These are phyloP conservation scores for Peromyscus leucopus DNA, from an alignment of 2,113 vertebrate genomes.

Conservation along the genomic window DNA sequence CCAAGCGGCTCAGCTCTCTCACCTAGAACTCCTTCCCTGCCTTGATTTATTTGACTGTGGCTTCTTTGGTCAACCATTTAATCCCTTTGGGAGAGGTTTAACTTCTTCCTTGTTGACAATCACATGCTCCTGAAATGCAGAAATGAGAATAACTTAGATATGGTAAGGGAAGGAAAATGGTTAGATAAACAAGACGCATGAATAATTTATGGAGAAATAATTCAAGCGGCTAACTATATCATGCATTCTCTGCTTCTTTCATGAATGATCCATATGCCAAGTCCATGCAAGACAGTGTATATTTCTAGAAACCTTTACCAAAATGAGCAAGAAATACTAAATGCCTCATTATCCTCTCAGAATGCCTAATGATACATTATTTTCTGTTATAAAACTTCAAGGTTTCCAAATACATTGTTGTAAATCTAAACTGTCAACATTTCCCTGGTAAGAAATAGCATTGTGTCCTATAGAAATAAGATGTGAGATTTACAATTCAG, in stretches of 20 bases:
- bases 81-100: slow-evolving; percentile 20
- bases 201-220: slow-evolving; percentile 87
- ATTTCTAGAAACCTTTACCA: slow-evolving; percentile 79
- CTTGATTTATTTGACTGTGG: slow-evolving; percentile 72
- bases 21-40: slow-evolving; percentile 42
- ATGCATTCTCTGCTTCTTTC: slow-evolving; percentile 74
- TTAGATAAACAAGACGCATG: slow-evolving; percentile 84
- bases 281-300: slow-evolving; percentile 75
- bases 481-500: slow-evolving; percentile 74
- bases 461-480: slow-evolving; percentile 69
- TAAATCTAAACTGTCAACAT: slow-evolving; percentile 73
- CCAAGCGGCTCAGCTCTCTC: not conserved
- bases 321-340: slow-evolving; percentile 78
- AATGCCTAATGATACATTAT: slow-evolving; percentile 67
- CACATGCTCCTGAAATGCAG: slow-evolving; percentile 67
- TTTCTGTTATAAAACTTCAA: slow-evolving; percentile 46
- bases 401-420: slow-evolving; percentile 68
- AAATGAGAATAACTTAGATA: slow-evolving; percentile 82
- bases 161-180: slow-evolving; percentile 82
- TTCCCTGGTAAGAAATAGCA: slow-evolving; percentile 60
- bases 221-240: slow-evolving; percentile 82
- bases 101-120: slow-evolving; percentile 68
- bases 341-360: slow-evolving; percentile 78
- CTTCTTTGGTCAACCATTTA: slow-evolving; percentile 70
- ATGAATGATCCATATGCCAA: slow-evolving; percentile 78